Base-by-base conservation (phyloP, 1,140 invertebrate species). In the Spodoptera litura region DNA sequence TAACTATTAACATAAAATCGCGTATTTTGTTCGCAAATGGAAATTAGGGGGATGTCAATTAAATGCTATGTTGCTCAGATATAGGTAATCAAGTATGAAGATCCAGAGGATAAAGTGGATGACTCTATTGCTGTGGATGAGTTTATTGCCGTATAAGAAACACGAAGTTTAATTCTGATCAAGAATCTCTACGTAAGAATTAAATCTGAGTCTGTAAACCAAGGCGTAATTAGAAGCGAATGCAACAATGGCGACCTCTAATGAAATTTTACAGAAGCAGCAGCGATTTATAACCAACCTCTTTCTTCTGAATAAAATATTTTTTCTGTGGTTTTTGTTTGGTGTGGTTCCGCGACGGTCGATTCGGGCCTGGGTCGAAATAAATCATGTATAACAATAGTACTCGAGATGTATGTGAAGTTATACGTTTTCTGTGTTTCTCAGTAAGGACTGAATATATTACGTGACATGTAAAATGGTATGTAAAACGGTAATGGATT, bases 251-350 rank as follows among this genome's bases (percentile, higher is more conserved):
- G 6, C 11, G 12, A 61, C 11, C 1, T 31, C 27, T 74, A 74
- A 74, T 74, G 56, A 74, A 74, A 61, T 74, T 52, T 74, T 62
- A 61, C 58, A 74, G 61, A 61, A 74, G 31, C 13, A 11, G 9
- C 35, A 12, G 12, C 55, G 55, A 58, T 72, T 72, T 58, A 58
- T 72, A 38, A 31, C 31, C 4, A 49, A 9, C 53, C 71, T 73
- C 20, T 73, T 73, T 73, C 15, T 70, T 31, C 11, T 31, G 13
- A 56, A 13, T 59, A 10, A 72, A 58, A 74, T 52, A 51, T 74
- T 74, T 74, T 74, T 61, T 51, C 4, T 3, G 38, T 20, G 38
- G 15, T 61, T 51, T 61, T 61, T 49, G 62, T 58, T 58, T 58
- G 31, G 53, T 15, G 10, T 44, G 53, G 59, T 58, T 20, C 0